Evolutionary conservation across 2,113 vertebrate species (phyloP).

Genomic region (Phrynocephalus versicolor): DNA sequence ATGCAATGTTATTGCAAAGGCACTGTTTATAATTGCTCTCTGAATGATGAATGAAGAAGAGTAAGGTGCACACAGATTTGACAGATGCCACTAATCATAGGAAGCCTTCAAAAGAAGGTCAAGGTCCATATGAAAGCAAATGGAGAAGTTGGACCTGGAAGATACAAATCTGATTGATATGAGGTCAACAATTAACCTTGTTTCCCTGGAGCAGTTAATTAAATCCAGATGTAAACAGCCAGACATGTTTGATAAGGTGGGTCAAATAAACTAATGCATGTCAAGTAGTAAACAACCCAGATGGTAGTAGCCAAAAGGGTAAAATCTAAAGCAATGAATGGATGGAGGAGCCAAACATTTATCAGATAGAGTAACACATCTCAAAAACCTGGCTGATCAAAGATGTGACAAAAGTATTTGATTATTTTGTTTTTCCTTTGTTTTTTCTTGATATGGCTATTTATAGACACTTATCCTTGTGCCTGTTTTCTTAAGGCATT

Average conservation of each 20-base stretch:
- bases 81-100: slow-evolving; percentile 1
- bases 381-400: neutral
- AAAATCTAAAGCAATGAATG: neutral
- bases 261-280: neutral
- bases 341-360: too few relatives aligned
- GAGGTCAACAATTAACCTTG: slow-evolving; percentile 23
- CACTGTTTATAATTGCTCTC: neutral
- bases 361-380: neutral
- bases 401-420: neutral
- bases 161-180: neutral
- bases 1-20: neutral
- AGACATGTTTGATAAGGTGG: neutral
- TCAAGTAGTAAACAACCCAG: neutral
- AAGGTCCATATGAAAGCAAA: neutral
- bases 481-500: neutral
- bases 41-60: neutral
- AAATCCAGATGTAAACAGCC: slow-evolving; percentile 3
- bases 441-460: neutral
- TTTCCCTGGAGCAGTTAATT: slow-evolving; percentile 7
- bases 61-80: neutral
- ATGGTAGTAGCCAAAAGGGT: neutral
- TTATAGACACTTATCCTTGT: neutral
- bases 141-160: neutral
- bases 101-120: neutral
- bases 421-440: neutral